Evolutionary conservation across 2,113 vertebrate genomes (phyloP).

Genomic region (Serinus canaria): DNA sequence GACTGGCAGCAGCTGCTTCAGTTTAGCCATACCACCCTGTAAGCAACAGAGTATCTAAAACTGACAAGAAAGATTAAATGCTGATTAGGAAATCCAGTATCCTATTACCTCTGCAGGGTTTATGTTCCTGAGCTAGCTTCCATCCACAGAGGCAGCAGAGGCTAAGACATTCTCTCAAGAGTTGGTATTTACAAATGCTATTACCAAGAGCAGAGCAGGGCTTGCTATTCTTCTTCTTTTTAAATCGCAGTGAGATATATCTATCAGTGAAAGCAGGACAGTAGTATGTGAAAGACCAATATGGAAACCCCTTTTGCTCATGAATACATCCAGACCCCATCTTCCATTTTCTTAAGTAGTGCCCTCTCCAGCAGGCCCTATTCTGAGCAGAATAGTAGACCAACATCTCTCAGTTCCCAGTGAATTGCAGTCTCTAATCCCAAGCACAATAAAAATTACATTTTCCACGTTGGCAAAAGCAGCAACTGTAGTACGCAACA

Average conservation of each 20-base stretch:
- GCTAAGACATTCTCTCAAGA: background rate
- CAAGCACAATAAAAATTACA: background rate
- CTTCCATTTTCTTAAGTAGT: background rate
- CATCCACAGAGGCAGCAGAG: background rate
- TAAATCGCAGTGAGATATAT: background rate
- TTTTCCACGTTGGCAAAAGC: background rate
- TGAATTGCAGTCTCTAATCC: background rate
- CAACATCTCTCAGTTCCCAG: background rate
- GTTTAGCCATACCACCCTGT: background rate
- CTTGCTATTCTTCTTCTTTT: background rate
- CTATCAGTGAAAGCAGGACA: background rate
- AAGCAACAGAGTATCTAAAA: background rate
- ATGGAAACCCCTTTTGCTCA: background rate
- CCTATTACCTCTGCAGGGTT: background rate
- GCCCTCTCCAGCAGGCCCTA: background rate
- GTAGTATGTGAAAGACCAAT: background rate
- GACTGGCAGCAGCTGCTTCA: background rate
- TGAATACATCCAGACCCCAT: background rate
- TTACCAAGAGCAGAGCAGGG: background rate
- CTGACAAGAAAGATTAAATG: background rate
- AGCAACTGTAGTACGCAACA: background rate
- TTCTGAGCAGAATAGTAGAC: background rate
- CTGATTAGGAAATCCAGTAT: background rate
- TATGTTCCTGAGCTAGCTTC: background rate
- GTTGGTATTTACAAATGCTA: background rate